Base-by-base conservation (phyloP, 37 sponge, comb jelly and placozoan species). In the Chondrilla cf. caribensis region DNA sequence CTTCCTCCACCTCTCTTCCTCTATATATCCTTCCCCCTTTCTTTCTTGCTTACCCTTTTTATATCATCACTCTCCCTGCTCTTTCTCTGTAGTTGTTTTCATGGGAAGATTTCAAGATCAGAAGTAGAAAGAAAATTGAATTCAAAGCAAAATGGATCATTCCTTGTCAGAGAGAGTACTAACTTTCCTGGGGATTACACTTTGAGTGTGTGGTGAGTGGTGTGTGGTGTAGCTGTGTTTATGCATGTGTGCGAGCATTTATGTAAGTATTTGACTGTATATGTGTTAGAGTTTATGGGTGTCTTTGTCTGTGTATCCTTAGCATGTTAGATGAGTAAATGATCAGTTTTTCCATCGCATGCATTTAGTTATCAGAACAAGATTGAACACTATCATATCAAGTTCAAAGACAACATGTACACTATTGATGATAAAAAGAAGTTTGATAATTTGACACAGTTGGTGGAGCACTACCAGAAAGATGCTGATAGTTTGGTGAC, bases 351-450 rank as follows among this genome's bases (percentile, higher is more conserved):
- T n/a, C n/a, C n/a, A n/a, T n/a, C n/a, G n/a, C n/a, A n/a, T n/a
- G 24, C 39, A 24, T 5, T 25, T 40, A 73, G 76, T 38, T 40
- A 39, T 73, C n/a, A 18, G 9, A 22, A 6, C 76, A 73, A 73
- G 43, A 73, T 73, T 43, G 43, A 39, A 38, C 76, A 73, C 76
- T 73, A 98, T 85, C 88, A 87, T 11, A 88, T 98, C 22, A 71
- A 58, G 26, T 44, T 44, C 44, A 81, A 80, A 65, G 84, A 98
- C 40, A 64, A 85, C 28, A 84, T 64, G 57, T 88, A 96, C 47
- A 96, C 97, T 19, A 92, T 95, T 35, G 99, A 98, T 44, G 94
- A 93, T 36, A 94, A 93, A 42, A 92, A 90, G 28, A 91, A 78
- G 78, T 98, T 98, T 89, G 91, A 93, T 18, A 95, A 91, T 81